Conservation (phyloP, 2,888 invertebrate genomes). For the Helicoverpa assulta region DNA sequence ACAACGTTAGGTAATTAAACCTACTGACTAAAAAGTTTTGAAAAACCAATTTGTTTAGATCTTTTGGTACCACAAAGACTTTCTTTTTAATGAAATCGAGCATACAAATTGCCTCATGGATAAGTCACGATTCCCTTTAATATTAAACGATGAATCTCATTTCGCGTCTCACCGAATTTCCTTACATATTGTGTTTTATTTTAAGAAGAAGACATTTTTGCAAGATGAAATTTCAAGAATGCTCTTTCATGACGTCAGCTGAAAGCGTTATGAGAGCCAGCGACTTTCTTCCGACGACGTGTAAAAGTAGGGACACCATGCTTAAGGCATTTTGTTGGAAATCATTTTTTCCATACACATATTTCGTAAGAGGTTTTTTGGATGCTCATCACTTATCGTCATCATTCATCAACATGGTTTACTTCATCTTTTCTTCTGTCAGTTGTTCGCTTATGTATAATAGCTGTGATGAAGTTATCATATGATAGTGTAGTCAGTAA, state of each 20-base stretch:
- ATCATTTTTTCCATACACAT: too few relatives aligned
- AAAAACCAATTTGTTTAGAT: background rate
- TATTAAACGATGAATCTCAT: slow-evolving; percentile 52
- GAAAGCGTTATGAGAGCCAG: slow-evolving; percentile 69
- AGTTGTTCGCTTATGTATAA: too few relatives aligned
- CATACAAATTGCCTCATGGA: slow-evolving; percentile 15
- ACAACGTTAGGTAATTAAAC: too few relatives aligned
- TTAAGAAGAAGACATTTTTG: slow-evolving; percentile 59
- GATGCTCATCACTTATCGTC: too few relatives aligned
- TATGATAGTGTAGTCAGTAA: too few relatives aligned
- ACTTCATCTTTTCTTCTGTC: too few relatives aligned
- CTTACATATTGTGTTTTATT: slow-evolving; percentile 46
- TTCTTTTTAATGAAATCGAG: background rate
- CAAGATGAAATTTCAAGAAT: slow-evolving; percentile 67
- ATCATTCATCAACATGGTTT: too few relatives aligned
- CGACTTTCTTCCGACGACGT: slow-evolving; percentile 68
- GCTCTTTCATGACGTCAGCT: slow-evolving; percentile 64
- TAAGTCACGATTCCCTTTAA: slow-evolving; percentile 34
- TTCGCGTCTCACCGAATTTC: slow-evolving; percentile 42
- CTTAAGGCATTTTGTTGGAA: background rate
- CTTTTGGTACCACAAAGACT: background rate
- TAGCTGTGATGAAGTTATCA: too few relatives aligned
- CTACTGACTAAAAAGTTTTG: background rate
- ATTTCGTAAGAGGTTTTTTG: too few relatives aligned
- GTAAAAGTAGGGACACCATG: slow-evolving; percentile 57